Percentiles rank a stretch among this genome's conserved stretches.
Conservation (phyloP, 2,888 invertebrate species). For the Brachyptera risi region DNA sequence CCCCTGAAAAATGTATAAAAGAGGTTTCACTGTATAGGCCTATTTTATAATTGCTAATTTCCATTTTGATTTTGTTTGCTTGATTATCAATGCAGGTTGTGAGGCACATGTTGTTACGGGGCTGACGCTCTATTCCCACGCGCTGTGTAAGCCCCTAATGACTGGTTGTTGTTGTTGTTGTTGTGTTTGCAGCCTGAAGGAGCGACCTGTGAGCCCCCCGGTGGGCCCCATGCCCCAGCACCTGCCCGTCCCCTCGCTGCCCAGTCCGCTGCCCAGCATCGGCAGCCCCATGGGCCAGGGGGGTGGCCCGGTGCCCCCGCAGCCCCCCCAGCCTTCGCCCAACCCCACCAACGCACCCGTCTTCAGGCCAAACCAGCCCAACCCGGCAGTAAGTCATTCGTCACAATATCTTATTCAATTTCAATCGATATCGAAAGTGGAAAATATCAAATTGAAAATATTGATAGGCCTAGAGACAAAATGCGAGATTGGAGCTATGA, state of each 20-base stretch:
- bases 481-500: too few relatives aligned
- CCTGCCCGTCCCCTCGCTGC: slow-evolving; percentile 46
- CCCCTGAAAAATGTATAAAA: too few relatives aligned
- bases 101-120: too few relatives aligned
- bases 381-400: background rate
- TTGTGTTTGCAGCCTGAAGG: slow-evolving; percentile 61
- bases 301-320: slow-evolving; percentile 31
- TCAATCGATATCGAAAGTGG: too few relatives aligned
- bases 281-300: slow-evolving; percentile 55
- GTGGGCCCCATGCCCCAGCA: slow-evolving; percentile 52
- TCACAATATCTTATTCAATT: background rate
- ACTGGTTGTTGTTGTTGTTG: too few relatives aligned
- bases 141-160: too few relatives aligned
- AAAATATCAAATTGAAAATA: too few relatives aligned
- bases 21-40: too few relatives aligned
- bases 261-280: slow-evolving; percentile 53
- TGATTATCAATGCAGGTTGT: background rate
- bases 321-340: background rate
- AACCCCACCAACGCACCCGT: background rate
- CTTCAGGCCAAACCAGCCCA: slow-evolving; percentile 10
- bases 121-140: too few relatives aligned
- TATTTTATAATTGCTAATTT: too few relatives aligned
- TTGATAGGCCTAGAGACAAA: too few relatives aligned
- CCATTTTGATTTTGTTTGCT: too few relatives aligned
- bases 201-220: slow-evolving; percentile 62